These are phyloP conservation scores for Fulica atra DNA, from an alignment of 2,113 vertebrate species.

Conservation along the genomic window DNA sequence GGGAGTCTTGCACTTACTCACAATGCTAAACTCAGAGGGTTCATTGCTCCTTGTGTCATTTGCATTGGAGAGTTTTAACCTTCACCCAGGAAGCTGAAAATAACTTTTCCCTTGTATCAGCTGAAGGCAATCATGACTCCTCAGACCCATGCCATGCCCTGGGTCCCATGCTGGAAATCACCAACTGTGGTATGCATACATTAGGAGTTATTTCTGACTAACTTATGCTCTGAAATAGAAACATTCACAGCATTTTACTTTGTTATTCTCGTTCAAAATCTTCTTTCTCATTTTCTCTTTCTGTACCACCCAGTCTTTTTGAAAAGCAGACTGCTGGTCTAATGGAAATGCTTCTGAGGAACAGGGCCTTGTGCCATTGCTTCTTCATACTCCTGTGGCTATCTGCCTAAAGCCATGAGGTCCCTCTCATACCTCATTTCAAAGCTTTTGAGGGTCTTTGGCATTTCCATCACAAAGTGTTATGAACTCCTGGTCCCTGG, in stretches of 20 bases:
- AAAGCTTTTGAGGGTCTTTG: neutral
- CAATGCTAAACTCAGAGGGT: accelerated
- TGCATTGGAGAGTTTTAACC: neutral
- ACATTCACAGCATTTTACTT: neutral
- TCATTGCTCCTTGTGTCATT: neutral
- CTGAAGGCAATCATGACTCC: neutral
- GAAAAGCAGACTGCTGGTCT: neutral
- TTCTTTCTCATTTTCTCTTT: neutral
- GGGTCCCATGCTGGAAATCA: neutral
- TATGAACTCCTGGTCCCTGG: neutral
- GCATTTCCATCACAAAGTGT: neutral
- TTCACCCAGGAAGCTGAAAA: neutral
- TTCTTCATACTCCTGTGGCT: neutral
- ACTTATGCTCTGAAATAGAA: neutral
- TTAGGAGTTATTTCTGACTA: neutral
- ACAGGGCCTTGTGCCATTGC: neutral
- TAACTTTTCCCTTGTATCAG: neutral
- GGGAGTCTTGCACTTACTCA: neutral
- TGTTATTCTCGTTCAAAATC: neutral
- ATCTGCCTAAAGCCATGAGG: neutral
- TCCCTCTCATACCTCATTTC: neutral
- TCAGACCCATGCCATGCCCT: neutral
- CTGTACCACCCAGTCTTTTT: neutral
- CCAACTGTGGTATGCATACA: accelerated
- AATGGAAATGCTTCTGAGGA: neutral